Percentiles rank a stretch among this genome's conserved stretches.
phyloP scores from a whole-genome alignment of 1,140 invertebrate genomes.

The Bathynomus jamesi region DNA sequence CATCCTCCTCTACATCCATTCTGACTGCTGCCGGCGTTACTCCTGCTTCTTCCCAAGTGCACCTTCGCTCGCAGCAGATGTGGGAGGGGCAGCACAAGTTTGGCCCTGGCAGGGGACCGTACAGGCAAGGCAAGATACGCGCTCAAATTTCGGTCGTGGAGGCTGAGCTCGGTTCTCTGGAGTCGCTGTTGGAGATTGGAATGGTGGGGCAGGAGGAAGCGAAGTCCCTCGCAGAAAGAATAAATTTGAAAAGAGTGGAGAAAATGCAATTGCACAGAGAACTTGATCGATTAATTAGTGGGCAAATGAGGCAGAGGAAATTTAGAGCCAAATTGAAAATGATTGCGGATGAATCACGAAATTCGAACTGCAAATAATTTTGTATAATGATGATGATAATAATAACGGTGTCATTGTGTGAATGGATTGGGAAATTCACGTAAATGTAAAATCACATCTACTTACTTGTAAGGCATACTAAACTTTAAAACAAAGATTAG shows the following conservation, averaged over 20 bases:
- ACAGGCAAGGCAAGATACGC: slow-evolving; percentile 30
- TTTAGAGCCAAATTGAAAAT: slow-evolving; percentile 31
- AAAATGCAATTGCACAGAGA: slow-evolving; percentile 27
- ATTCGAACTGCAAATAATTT: neutral
- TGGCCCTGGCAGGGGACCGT: slow-evolving; percentile 8
- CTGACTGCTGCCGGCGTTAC: slow-evolving; percentile 13
- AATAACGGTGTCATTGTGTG: no score
- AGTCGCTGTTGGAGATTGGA: slow-evolving; percentile 24
- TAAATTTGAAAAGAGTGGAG: slow-evolving; percentile 17
- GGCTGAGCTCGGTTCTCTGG: slow-evolving; percentile 22
- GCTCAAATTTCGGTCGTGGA: slow-evolving; percentile 21
- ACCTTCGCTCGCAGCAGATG: neutral
- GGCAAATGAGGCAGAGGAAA: slow-evolving; percentile 32
- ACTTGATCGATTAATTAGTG: slow-evolving; percentile 33
- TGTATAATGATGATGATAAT: neutral
- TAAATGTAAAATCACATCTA: no score
- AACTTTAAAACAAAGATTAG: no score
- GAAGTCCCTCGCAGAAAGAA: slow-evolving; percentile 24
- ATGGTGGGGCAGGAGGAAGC: slow-evolving; percentile 16
- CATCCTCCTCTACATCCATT: slow-evolving; percentile 23
- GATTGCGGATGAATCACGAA: neutral
- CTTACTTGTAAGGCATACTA: no score
- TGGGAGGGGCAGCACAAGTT: neutral
- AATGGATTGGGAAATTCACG: no score
- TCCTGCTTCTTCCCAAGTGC: neutral